These are phyloP conservation scores for Harpegnathos saltator DNA, from an alignment of 1,140 invertebrate genomes.

Conservation along the genomic window DNA sequence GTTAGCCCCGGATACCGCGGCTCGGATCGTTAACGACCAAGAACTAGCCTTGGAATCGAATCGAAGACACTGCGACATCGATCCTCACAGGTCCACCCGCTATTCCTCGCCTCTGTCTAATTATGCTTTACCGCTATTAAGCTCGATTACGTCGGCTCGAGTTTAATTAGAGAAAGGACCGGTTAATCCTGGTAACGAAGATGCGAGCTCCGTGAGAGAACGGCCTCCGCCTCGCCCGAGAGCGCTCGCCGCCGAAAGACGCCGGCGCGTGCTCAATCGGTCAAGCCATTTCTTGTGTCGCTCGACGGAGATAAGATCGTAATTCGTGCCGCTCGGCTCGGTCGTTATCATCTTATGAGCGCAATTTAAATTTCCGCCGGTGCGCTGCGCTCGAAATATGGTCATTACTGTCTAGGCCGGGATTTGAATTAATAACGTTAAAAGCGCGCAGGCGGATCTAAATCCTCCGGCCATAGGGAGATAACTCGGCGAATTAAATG, in stretches of 20 bases:
- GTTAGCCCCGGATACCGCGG: neutral
- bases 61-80: neutral
- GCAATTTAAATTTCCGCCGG: slow-evolving; percentile 32
- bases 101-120: neutral
- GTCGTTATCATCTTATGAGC: slow-evolving; percentile 14
- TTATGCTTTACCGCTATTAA: neutral
- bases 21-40: neutral
- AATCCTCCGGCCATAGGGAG: neutral
- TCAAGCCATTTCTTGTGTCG: slow-evolving; percentile 28
- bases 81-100: neutral
- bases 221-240: neutral
- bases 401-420: slow-evolving; percentile 6
- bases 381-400: slow-evolving; percentile 35
- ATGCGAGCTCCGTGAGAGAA: neutral
- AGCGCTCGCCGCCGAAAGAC: neutral
- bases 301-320: slow-evolving; percentile 31
- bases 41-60: neutral
- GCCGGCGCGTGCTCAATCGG: neutral
- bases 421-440: slow-evolving; percentile 47
- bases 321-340: slow-evolving; percentile 24
- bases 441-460: slow-evolving; percentile 25
- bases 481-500: slow-evolving; percentile 15
- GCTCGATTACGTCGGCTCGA: neutral
- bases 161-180: slow-evolving; percentile 21
- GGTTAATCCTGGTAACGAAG: slow-evolving; percentile 6